Evolutionary conservation across 2,888 invertebrate species (phyloP).

Genomic region (Lasioglossum oenotherae): DNA sequence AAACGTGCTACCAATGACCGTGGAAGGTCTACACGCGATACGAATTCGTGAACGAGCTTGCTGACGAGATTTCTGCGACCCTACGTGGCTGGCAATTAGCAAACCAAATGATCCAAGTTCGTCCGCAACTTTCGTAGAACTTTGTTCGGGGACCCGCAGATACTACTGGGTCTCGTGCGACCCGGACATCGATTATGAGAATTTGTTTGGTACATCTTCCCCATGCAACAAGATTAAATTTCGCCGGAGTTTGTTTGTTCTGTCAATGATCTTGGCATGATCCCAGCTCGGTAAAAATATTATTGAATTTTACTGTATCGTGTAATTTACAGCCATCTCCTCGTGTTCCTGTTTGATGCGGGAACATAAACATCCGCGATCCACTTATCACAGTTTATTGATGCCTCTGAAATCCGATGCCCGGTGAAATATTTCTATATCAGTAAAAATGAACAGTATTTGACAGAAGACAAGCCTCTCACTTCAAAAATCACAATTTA

Average conservation of each 20-base stretch:
- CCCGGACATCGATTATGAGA: neutral
- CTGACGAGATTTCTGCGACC: neutral
- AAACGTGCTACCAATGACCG: slow-evolving; percentile 46
- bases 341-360: neutral
- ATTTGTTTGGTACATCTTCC: neutral
- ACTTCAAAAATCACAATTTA: neutral
- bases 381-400: neutral
- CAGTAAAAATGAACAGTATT: neutral
- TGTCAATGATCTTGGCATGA: neutral
- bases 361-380: neutral
- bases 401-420: neutral
- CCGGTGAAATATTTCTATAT: neutral
- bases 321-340: neutral
- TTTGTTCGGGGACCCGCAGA: neutral
- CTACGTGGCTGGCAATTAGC: slow-evolving; percentile 40
- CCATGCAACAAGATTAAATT: neutral
- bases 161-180: neutral
- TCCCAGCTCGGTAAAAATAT: neutral
- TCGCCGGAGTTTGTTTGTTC: neutral
- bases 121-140: slow-evolving; percentile 2
- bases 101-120: slow-evolving; percentile 45
- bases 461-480: neutral
- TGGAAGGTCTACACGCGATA: slow-evolving; percentile 38
- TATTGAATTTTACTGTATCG: neutral
- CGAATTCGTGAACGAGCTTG: slow-evolving; percentile 45